A percentile compares a stretch with the other conserved stretches of the same genome.
phyloP scores from a whole-genome alignment of 92 coral and sea anemone genomes.

The Nematostella vectensis region DNA sequence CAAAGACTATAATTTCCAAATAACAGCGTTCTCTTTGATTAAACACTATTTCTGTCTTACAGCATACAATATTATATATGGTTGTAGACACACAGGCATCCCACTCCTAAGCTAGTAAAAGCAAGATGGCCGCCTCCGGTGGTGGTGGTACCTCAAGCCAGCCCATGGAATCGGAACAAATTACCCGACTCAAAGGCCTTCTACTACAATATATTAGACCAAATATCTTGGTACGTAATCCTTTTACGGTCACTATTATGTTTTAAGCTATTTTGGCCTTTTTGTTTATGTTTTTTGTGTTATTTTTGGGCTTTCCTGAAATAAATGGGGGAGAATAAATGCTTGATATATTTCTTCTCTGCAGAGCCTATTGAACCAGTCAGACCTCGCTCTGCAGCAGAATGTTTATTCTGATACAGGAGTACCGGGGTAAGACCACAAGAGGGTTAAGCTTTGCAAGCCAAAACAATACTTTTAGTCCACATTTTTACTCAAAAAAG shows the following conservation, averaged over 20 bases:
- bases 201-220: neutral
- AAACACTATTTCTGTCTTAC: neutral
- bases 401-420: slow-evolving; percentile 50
- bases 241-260: too few relatives aligned
- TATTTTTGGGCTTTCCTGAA: too few relatives aligned
- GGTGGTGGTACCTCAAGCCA: neutral
- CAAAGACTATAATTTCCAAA: too few relatives aligned
- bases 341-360: neutral
- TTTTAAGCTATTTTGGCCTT: too few relatives aligned
- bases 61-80: too few relatives aligned
- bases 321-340: too few relatives aligned
- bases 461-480: too few relatives aligned
- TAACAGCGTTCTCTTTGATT: neutral
- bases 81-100: slow-evolving; percentile 21
- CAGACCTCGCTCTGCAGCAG: slow-evolving; percentile 52
- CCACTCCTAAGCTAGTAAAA: neutral
- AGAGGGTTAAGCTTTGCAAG: too few relatives aligned
- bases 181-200: slow-evolving; percentile 1
- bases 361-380: slow-evolving; percentile 45
- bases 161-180: neutral
- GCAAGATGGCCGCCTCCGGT: slow-evolving; percentile 35
- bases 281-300: too few relatives aligned
- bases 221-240: neutral
- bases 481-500: too few relatives aligned
- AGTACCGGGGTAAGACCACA: slow-evolving; percentile 29